phyloP scores from a whole-genome alignment of 53 echinoderm and acorn worm species.

The Apostichopus leukothele region DNA sequence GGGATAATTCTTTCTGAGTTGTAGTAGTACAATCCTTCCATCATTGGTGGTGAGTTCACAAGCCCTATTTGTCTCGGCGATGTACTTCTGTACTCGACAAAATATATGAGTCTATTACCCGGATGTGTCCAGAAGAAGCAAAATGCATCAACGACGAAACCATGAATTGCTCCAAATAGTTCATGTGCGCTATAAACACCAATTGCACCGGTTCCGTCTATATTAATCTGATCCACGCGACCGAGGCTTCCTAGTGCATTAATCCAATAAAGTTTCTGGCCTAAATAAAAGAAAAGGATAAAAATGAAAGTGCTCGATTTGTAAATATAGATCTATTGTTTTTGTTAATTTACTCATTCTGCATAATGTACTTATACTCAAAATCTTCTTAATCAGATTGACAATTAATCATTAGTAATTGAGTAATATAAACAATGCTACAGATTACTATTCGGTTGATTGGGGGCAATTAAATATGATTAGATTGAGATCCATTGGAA shows the following conservation, averaged over 20 bases:
- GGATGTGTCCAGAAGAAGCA: conserved; percentile 10
- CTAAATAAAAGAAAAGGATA: not conserved
- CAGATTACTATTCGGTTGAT: no score
- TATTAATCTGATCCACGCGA: not conserved
- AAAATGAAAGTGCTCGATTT: not conserved
- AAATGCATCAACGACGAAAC: not conserved
- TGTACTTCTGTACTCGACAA: not conserved
- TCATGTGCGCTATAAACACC: not conserved
- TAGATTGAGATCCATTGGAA: no score
- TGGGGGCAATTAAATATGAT: no score
- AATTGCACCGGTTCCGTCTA: not conserved
- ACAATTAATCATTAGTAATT: no score
- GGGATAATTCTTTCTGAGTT: not conserved
- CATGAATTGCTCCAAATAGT: not conserved
- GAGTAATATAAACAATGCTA: no score
- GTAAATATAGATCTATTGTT: no score
- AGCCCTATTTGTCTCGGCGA: no score
- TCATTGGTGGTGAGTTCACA: not conserved
- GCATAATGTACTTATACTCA: no score
- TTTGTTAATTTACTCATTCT: no score
- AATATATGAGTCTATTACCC: not conserved
- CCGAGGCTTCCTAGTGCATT: not conserved
- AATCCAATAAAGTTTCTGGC: not conserved
- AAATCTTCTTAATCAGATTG: no score
- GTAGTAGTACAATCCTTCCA: conserved; percentile 9